Evolutionary conservation across 1,140 invertebrate species (phyloP).

Genomic region (Spodoptera litura): DNA sequence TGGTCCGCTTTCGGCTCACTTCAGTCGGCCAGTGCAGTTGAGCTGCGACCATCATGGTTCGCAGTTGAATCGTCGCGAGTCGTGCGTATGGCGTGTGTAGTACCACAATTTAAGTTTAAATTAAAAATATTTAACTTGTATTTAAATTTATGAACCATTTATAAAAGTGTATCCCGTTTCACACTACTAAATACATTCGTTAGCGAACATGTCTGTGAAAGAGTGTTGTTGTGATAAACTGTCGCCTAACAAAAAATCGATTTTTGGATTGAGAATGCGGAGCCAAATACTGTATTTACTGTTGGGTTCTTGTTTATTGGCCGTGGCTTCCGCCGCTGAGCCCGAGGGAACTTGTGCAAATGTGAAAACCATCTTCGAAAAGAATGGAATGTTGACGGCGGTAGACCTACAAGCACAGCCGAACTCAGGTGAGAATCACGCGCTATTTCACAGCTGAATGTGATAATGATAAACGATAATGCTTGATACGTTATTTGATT

Average conservation of each 20-base stretch:
- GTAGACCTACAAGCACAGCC: slow-evolving; percentile 76
- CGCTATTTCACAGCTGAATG: slow-evolving; percentile 64
- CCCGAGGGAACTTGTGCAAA: slow-evolving; percentile 74
- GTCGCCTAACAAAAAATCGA: slow-evolving; percentile 85
- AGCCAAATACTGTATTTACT: slow-evolving; percentile 80
- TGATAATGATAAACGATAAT: slow-evolving; percentile 72
- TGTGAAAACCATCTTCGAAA: slow-evolving; percentile 79
- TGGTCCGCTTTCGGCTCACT: slow-evolving; percentile 54
- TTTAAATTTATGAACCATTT: slow-evolving; percentile 70
- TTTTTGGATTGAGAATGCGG: slow-evolving; percentile 81
- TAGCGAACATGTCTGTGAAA: slow-evolving; percentile 79
- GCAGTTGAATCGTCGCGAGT: slow-evolving; percentile 71
- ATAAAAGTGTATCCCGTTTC: slow-evolving; percentile 60
- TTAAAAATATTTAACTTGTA: slow-evolving; percentile 64
- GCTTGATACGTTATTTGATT: slow-evolving; percentile 48
- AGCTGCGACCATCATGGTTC: slow-evolving; percentile 80
- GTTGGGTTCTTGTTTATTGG: slow-evolving; percentile 73
- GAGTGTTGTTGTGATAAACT: slow-evolving; percentile 83
- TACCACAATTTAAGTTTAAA: slow-evolving; percentile 68
- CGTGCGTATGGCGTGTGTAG: slow-evolving; percentile 71
- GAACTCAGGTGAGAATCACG: slow-evolving; percentile 81
- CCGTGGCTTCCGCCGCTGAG: slow-evolving; percentile 67
- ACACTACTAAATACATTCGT: slow-evolving; percentile 47
- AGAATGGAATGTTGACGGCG: slow-evolving; percentile 77
- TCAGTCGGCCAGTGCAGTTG: slow-evolving; percentile 62